Base-by-base conservation (phyloP, 2,888 invertebrate species). In the Melinaea marsaeus region DNA sequence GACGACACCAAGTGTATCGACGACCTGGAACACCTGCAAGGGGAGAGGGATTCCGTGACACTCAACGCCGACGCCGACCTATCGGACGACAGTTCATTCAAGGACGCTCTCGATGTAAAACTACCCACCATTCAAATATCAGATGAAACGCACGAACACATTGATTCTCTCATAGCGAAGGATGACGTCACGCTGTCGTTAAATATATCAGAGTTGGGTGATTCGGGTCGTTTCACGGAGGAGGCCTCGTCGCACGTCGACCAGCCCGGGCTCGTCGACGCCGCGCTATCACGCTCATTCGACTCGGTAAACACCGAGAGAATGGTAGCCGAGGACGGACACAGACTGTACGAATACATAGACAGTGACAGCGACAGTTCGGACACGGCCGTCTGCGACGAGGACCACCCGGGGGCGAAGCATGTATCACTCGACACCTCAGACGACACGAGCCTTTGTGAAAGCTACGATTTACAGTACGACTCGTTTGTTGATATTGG, bases 401-500 rank as follows among this genome's bases (percentile, higher is more conserved):
- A 71, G 32, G 79, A 82, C 9, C 69, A 62, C 47, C 71, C 74
- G 62, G 74, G 74, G 45, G 66, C 70, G 4, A 75, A 75, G 60
- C 73, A 72, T 58, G 67, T 78, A 34, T 68, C 74, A 45, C 75
- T 78, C 63, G 71, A 75, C 61, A 67, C 74, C 34, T 62, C 63
- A 45, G 71, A 84, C n/a, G 85, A 85, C 58, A 74, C 77, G 33
- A 73, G 79, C 46, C 71, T 83, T 46, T 81, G 81, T 64, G 89
- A 88, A 70, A 78, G 78, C 72, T 85, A 83, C 69, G 91, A 91
- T 69, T 74, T 89, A 57, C 91, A 91, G 71, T 91, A 91, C 70
- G 91, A 91, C 74, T 91, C 91, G 69, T 89, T 89, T 76, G 85
- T 91, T 76, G 91, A 91, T 77, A 90, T 91, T 89, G 91, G 91